Evolutionary conservation across 2,797 vertebrate species (phyloP).

Genomic region (Rhinichthys osculus): DNA sequence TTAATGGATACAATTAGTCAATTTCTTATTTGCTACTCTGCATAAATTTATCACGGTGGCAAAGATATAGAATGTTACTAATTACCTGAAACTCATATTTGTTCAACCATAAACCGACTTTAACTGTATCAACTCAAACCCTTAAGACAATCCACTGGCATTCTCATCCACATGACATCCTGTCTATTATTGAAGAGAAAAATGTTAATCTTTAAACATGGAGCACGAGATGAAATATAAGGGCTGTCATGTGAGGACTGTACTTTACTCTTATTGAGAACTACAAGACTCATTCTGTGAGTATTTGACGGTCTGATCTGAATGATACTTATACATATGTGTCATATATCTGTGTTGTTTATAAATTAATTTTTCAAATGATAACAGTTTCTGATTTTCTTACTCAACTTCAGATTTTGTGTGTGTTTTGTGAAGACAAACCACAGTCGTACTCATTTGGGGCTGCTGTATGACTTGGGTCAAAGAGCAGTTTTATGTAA

Average conservation of each 20-base stretch:
- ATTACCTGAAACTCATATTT: neutral
- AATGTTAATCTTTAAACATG: constrained; percentile 81
- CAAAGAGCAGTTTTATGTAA: neutral
- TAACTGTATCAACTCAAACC: neutral
- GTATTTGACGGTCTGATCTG: neutral
- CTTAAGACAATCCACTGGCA: neutral
- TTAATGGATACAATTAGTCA: neutral
- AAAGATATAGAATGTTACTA: neutral
- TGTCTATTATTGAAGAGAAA: constrained; percentile 17
- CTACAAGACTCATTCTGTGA: constrained; percentile 3
- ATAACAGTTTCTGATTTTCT: neutral
- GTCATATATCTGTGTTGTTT: neutral
- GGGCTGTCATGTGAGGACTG: constrained; percentile 78
- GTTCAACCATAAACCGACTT: neutral
- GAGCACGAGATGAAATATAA: constrained; percentile 60
- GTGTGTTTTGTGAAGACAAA: neutral
- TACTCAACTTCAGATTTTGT: neutral
- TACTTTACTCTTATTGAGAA: constrained; percentile 73
- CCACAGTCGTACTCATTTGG: neutral
- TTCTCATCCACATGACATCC: constrained; percentile 14
- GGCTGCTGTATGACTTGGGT: neutral
- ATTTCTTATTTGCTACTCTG: neutral
- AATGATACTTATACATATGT: neutral
- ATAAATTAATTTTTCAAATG: neutral
- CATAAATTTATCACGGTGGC: neutral